A percentile compares a stretch with the other conserved stretches of the same genome.
Evolutionary conservation across 2,888 invertebrate genomes (phyloP).

Genomic region (Brachypalpus laphriformis): DNA sequence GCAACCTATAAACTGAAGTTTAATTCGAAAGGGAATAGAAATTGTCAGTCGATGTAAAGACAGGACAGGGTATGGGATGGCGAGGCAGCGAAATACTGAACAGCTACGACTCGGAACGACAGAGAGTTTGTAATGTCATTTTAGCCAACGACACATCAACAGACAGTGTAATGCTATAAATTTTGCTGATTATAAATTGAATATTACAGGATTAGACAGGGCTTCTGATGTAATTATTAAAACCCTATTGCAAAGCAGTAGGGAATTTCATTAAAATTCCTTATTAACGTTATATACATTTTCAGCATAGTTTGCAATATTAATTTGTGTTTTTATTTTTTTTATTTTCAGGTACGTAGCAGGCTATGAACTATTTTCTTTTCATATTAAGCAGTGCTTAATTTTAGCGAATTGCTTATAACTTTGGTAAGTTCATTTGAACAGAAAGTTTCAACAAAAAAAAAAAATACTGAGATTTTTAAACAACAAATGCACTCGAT

Average conservation of each 20-base stretch:
- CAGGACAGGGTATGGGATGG: neutral
- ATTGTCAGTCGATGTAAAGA: constrained; percentile 39
- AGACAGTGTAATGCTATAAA: constrained; percentile 49
- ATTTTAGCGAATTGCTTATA: too few relatives aligned
- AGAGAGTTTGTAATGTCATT: constrained; percentile 61
- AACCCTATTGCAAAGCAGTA: constrained; percentile 3
- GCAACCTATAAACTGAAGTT: constrained; percentile 54
- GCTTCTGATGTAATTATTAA: constrained; percentile 42
- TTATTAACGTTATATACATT: neutral
- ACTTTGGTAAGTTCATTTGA: too few relatives aligned
- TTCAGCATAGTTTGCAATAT: neutral
- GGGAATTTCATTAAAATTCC: constrained; percentile 35
- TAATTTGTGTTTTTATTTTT: constrained; percentile 9
- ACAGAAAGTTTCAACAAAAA: too few relatives aligned
- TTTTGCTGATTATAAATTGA: constrained; percentile 70
- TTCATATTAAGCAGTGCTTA: too few relatives aligned
- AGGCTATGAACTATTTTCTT: too few relatives aligned
- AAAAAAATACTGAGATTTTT: too few relatives aligned
- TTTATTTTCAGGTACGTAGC: constrained; percentile 51
- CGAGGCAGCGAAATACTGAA: neutral
- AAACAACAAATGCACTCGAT: too few relatives aligned
- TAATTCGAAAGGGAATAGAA: constrained; percentile 63
- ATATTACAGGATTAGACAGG: constrained; percentile 59
- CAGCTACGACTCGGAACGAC: neutral
- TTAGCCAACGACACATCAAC: constrained; percentile 51